Evolutionary conservation across 2,888 invertebrate genomes (phyloP), one percentile per base, ranked within the genome.

Genomic region (Cristatella mucedo): DNA sequence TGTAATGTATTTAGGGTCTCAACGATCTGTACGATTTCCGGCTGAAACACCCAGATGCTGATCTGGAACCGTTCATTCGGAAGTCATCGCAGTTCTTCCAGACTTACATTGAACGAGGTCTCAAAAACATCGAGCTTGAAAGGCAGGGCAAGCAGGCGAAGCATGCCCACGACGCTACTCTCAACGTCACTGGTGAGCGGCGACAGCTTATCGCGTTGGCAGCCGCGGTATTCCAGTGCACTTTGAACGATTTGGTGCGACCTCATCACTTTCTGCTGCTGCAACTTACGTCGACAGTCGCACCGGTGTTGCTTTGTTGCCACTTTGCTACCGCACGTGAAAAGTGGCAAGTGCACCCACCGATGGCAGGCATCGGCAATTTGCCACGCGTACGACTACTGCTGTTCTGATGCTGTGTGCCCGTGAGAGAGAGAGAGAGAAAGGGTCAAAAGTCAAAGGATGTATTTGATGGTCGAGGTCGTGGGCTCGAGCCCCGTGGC

Each of bases 11-110:
- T 11, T 51, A 84, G 65, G 91, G 87, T 26, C 68, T 91, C 42
- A 73, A 74, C 44, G 76, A 81, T 54, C 67, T 86, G 13, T 83
- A 82, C 50, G 82, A 83, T 52, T 77, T 84, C 55, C 74, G 71
- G 63, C 75, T 76, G 56, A 76, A 80, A 51, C 76, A 83, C 61
- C 83, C 85, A 0, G 81, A 83, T 52, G 80, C 82, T 19, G 82
- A 84, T 57, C 75, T 82, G 30, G 80, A 82, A 63, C 82, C 82
- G 21, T 83, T 80, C 66, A 73, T 86, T 63, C 76, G 77, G 49
- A 80, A 80, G 55, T 79, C 82, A 0, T 82, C 82, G 37, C 76
- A 78, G 60, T 80, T 80, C 67, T 85, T 85, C 71, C 81, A 83
- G 59, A 79, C 80, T 56, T 85, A 81, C 60, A 82, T 86, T 49